A percentile compares a stretch with the other conserved stretches of the same genome.
Evolutionary conservation across 2,113 vertebrate species (phyloP).

Genomic region (Tyto alba): DNA sequence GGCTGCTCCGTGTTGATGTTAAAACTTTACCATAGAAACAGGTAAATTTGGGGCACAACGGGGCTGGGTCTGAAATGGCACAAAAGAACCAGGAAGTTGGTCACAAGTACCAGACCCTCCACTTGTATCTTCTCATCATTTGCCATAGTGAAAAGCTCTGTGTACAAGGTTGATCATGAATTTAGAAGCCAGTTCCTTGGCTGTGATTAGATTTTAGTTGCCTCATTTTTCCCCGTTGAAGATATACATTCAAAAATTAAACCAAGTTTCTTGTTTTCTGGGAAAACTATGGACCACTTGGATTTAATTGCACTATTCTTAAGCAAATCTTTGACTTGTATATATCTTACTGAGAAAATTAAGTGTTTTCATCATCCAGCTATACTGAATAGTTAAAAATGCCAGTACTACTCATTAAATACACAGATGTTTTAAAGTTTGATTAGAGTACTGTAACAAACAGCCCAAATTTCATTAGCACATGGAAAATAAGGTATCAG

Average conservation of each 20-base stretch:
- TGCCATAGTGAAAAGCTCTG: background rate
- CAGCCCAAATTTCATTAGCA: conserved; percentile 18
- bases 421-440: conserved; percentile 64
- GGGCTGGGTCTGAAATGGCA: background rate
- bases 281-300: conserved; percentile 20
- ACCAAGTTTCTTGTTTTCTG: conserved; percentile 11
- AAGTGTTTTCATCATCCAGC: conserved; percentile 62
- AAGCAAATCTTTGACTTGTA: conserved; percentile 43
- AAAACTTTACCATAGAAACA: background rate
- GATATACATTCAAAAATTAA: conserved; percentile 5
- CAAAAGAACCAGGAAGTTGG: background rate
- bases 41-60: background rate
- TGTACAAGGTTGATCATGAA: background rate
- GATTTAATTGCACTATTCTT: conserved; percentile 48
- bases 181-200: background rate
- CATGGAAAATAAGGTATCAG: conserved; percentile 38
- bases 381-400: conserved; percentile 32
- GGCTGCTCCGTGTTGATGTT: background rate
- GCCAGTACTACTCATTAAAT: conserved; percentile 40
- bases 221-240: background rate
- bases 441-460: background rate
- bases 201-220: conserved; percentile 3
- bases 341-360: conserved; percentile 41
- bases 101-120: background rate
- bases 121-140: background rate